Evolutionary conservation across 53 echinoderm and acorn worm genomes (phyloP).

Genomic region (Astropecten irregularis): DNA sequence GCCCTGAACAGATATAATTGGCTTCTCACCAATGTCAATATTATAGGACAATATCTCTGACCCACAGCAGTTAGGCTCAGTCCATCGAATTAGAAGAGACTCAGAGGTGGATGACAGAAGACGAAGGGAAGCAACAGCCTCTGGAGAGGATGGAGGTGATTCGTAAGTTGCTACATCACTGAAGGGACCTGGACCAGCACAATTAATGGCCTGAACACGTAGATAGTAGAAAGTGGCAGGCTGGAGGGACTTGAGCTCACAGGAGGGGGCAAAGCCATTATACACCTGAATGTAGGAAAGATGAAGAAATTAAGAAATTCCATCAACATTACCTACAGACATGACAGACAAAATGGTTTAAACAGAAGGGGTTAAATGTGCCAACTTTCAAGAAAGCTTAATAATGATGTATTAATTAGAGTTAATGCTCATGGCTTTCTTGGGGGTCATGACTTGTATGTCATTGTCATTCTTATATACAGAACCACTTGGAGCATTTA

Average conservation of each 20-base stretch:
- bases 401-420: too few species aligned
- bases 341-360: too few species aligned
- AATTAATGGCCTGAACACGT: constrained; percentile 96
- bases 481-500: too few species aligned
- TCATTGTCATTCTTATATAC: too few species aligned
- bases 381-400: too few species aligned
- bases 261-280: constrained; percentile 80
- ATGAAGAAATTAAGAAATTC: neutral
- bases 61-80: constrained; percentile 95
- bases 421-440: too few species aligned
- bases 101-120: constrained; percentile 94
- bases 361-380: too few species aligned
- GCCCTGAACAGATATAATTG: constrained; percentile 77
- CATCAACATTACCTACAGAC: too few species aligned
- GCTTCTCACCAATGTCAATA: constrained; percentile 89
- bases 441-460: too few species aligned
- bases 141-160: constrained; percentile 94
- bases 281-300: constrained; percentile 87
- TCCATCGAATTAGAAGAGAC: constrained; percentile 90
- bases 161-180: constrained; percentile 89
- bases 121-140: constrained; percentile 85
- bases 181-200: constrained; percentile 92
- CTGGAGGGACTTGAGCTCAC: constrained; percentile 84
- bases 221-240: constrained; percentile 98
- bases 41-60: constrained; percentile 94